Evolutionary conservation across 1,140 invertebrate species (phyloP).

Genomic region (Drosophila chauvacae): DNA sequence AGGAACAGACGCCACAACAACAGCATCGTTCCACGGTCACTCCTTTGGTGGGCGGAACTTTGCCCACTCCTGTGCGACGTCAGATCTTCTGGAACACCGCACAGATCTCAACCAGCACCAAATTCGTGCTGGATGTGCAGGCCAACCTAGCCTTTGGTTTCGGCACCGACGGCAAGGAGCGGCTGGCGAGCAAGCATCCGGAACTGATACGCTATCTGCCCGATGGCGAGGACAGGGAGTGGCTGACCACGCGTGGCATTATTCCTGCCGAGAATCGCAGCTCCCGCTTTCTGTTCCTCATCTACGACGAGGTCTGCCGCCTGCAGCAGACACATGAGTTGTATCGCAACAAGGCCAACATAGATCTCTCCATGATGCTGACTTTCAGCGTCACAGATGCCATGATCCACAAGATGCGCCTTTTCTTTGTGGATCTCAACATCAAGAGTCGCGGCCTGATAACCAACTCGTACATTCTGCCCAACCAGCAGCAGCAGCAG

Average conservation of each 20-base stretch:
- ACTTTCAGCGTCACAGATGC: conserved; percentile 76
- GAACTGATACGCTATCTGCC: conserved; percentile 82
- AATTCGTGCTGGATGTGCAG: conserved; percentile 81
- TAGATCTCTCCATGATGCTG: conserved; percentile 74
- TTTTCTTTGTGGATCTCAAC: conserved; percentile 81
- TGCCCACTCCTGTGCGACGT: conserved; percentile 69
- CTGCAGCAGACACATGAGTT: conserved; percentile 72
- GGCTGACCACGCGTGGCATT: conserved; percentile 73
- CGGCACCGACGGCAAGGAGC: conserved; percentile 76
- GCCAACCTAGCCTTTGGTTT: conserved; percentile 83
- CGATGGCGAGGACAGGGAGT: conserved; percentile 79
- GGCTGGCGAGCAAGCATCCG: conserved; percentile 81
- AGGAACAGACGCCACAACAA: conserved; percentile 17
- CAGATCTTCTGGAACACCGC: conserved; percentile 84
- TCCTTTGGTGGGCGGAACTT: conserved; percentile 46
- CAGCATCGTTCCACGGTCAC: conserved; percentile 29
- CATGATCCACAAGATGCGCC: conserved; percentile 82
- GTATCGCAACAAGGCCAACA: conserved; percentile 68
- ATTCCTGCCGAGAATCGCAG: conserved; percentile 75
- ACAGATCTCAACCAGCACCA: conserved; percentile 74
- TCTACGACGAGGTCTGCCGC: conserved; percentile 77
- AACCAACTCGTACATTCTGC: conserved; percentile 75
- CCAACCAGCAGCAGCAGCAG: conserved; percentile 42
- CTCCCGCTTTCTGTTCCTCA: conserved; percentile 78
- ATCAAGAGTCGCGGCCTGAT: conserved; percentile 83